phyloP scores from a whole-genome alignment of 2,797 vertebrate genomes.

The Dipus sagitta region DNA sequence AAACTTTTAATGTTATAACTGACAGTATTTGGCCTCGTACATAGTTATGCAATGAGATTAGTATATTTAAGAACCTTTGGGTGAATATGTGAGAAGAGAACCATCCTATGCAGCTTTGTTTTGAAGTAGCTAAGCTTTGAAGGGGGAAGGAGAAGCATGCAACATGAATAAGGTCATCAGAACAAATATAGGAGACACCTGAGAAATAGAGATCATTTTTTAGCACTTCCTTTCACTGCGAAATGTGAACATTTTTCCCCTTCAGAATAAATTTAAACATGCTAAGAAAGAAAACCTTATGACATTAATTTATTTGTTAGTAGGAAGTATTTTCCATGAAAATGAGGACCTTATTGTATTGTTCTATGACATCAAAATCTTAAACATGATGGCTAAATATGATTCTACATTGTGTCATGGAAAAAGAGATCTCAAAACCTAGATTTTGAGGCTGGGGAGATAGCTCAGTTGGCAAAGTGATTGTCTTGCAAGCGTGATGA shows the following conservation, averaged over 20 bases:
- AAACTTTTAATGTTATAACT: neutral
- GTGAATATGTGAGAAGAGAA: neutral
- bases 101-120: neutral
- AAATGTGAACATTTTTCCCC: neutral
- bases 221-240: neutral
- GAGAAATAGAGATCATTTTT: neutral
- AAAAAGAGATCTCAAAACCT: constrained; percentile 17
- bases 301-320: neutral
- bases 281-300: neutral
- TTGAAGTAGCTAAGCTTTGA: neutral
- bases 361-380: neutral
- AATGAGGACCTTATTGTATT: neutral
- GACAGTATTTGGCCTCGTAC: neutral
- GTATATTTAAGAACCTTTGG: neutral
- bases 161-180: neutral
- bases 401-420: neutral
- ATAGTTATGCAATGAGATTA: neutral
- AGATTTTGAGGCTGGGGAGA: neutral
- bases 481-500: no score
- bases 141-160: neutral
- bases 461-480: no score
- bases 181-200: neutral
- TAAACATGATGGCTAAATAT: neutral
- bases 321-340: neutral
- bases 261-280: neutral